Conservation (phyloP, 1,140 invertebrate genomes). For the Papilio machaon region DNA sequence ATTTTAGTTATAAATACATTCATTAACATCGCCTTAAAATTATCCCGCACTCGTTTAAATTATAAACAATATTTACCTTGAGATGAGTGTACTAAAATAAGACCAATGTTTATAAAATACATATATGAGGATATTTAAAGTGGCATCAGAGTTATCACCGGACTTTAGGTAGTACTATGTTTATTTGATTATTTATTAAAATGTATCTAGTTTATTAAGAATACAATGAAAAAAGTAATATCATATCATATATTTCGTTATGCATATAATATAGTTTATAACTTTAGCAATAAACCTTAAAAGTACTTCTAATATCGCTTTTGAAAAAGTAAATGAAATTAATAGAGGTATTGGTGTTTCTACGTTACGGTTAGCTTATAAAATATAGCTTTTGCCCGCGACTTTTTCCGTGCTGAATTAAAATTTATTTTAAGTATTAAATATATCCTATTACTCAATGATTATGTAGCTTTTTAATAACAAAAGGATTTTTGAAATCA, state of each 20-base stretch:
- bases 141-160: background rate
- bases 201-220: background rate
- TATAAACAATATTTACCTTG: slow-evolving; percentile 16
- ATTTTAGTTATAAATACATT: slow-evolving; percentile 6
- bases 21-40: slow-evolving; percentile 20
- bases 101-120: slow-evolving; percentile 3
- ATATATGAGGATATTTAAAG: background rate
- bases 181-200: background rate
- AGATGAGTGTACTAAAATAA: slow-evolving; percentile 15
- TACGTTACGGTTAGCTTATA: no score
- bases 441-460: no score
- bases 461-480: no score
- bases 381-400: no score
- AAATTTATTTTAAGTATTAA: no score
- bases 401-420: no score
- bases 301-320: no score
- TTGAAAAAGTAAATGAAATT: no score
- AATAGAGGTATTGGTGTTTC: no score
- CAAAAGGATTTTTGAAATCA: no score
- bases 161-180: background rate
- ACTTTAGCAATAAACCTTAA: background rate
- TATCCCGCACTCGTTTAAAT: slow-evolving; percentile 26
- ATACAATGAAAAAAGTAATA: background rate
- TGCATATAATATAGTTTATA: background rate
- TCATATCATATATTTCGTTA: background rate